Evolutionary conservation across 2,888 invertebrate genomes (phyloP).

Genomic region (Pasiphila rectangulata): DNA sequence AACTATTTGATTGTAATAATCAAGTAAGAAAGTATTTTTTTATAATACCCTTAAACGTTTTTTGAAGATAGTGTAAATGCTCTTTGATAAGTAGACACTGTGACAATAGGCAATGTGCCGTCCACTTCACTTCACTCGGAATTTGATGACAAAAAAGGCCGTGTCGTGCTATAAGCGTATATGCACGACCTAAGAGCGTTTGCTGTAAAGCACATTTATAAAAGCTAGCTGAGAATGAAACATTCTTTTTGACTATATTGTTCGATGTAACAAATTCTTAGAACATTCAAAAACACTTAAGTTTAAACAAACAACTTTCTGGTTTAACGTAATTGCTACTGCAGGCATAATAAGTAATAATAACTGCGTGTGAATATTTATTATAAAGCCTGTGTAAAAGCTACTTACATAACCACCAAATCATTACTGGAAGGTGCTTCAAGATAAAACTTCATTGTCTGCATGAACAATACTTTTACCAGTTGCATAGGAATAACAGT

Average conservation of each 20-base stretch:
- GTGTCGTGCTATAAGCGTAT: not conserved
- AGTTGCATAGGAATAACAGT: conserved; percentile 61
- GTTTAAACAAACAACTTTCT: conserved; percentile 17
- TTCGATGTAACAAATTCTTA: not conserved
- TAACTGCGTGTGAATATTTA: conserved; percentile 24
- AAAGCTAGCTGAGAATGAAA: not conserved
- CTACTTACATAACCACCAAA: conserved; percentile 43
- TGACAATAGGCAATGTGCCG: too few relatives aligned
- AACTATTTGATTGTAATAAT: not conserved
- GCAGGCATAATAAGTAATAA: conserved; percentile 20
- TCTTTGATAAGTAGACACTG: not conserved
- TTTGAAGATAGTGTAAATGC: not conserved
- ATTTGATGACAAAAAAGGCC: not conserved
- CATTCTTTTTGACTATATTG: not conserved
- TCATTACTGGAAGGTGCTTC: conserved; percentile 40
- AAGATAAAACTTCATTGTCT: conserved; percentile 56
- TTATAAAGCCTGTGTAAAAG: conserved; percentile 19
- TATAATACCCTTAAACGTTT: too few relatives aligned
- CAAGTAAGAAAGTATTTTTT: too few relatives aligned
- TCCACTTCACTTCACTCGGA: not conserved
- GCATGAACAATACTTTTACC: conserved; percentile 62
- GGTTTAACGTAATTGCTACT: conserved; percentile 18
- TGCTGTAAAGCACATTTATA: not conserved
- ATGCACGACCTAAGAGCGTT: not conserved
- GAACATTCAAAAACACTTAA: conserved; percentile 1